Evolutionary conservation across 2,888 invertebrate genomes (phyloP).

Genomic region (Agonopterix alstromeriana): DNA sequence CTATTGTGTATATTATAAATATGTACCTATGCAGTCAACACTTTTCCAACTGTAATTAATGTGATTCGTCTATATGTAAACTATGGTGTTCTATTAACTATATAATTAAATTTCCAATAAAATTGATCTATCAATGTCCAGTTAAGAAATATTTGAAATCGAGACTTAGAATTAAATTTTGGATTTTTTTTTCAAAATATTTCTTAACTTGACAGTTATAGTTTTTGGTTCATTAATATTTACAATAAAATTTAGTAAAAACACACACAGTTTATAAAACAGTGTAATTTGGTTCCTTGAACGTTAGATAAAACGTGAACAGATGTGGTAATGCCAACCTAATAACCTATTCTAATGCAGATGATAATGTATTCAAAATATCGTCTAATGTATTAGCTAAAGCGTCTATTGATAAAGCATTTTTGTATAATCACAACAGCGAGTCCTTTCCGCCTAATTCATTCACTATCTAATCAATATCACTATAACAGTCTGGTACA

Average conservation of each 20-base stretch:
- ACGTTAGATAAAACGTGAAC: conserved; percentile 48
- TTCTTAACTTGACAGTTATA: conserved; percentile 19
- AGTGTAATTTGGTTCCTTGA: conserved; percentile 50
- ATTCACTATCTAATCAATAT: conserved; percentile 69
- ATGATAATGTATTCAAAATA: conserved; percentile 65
- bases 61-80: conserved; percentile 4
- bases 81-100: conserved; percentile 10
- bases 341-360: conserved; percentile 39
- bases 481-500: conserved; percentile 71
- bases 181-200: conserved; percentile 24
- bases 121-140: conserved; percentile 18
- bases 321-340: conserved; percentile 31
- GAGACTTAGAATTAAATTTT: conserved; percentile 12
- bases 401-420: conserved; percentile 73
- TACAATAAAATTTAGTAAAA: conserved; percentile 41
- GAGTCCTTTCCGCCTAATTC: conserved; percentile 56
- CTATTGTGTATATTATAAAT: conserved; percentile 17
- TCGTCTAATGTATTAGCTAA: conserved; percentile 64
- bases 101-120: conserved; percentile 14
- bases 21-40: conserved; percentile 17
- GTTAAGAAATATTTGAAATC: conserved; percentile 28
- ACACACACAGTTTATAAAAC: conserved; percentile 42
- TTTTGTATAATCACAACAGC: conserved; percentile 70
- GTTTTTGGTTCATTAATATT: conserved; percentile 19
- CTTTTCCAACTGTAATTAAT: conserved; percentile 14